Evolutionary conservation across 2,797 vertebrate species (phyloP), one percentile per base, ranked within the genome.

Genomic region (Poecilia gillii): DNA sequence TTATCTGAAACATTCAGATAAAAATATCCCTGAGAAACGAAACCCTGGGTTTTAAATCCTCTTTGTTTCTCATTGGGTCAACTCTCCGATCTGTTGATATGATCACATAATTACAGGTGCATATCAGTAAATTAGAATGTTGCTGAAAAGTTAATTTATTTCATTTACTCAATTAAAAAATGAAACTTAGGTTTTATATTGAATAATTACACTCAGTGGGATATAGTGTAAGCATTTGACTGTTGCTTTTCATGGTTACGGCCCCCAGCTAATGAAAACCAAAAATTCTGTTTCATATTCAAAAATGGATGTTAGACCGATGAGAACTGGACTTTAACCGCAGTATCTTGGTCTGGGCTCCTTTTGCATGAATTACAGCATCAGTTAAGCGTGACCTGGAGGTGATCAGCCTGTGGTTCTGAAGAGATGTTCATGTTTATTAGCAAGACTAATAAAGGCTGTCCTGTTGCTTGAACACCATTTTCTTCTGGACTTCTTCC

Each of bases 11-110:
- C 36, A 66, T 39, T 66, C 33, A 23, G 33, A 20, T 66, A 9
- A 23, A 66, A 20, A 23, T 23, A 31, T 0, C 7, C 18, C 33
- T 66, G 16, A 66, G 6, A 36, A 66, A 66, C 33, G 0, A 33
- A 62, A 33, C 1, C 59, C 86, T 86, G 90, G 93, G 84, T 91
- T 93, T 94, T 91, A 88, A 83, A 93, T 93, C 93, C 88, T 80
- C 79, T 87, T 84, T 87, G 90, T 78, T 88, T 93, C 85, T 91
- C 90, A 68, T 74, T 78, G 85, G 88, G 91, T 86, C 85, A 86
- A 87, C 86, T 72, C 73, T 87, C 57, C 71, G 75, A 85, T 83
- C 82, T 57, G 76, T 79, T 79, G 71, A 76, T 59, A 76, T 75
- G 76, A 75, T 79, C 36, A 75, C 82, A 73, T 73, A 80, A 84